Percentiles rank a stretch among this genome's conserved stretches.
Evolutionary conservation across 2,888 invertebrate genomes (phyloP).

Genomic region (Coremacera marginata): DNA sequence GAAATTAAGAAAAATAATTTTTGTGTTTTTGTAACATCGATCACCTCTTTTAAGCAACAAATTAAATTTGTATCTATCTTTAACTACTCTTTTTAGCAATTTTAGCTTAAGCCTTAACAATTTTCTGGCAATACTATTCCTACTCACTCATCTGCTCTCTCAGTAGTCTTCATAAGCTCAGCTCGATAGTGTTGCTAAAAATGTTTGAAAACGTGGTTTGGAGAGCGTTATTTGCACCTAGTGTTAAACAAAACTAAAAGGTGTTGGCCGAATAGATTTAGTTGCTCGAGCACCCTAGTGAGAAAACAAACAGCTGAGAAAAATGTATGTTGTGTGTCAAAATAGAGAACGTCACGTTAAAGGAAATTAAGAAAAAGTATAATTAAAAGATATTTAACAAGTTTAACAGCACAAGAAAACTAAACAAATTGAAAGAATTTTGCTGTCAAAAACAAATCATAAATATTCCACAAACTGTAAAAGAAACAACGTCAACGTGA

Average conservation of each 20-base stretch:
- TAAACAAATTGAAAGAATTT: too few relatives aligned
- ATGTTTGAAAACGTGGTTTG: neutral
- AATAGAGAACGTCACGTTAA: neutral
- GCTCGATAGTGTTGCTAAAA: neutral
- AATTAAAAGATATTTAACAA: neutral
- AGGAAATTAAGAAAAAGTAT: neutral
- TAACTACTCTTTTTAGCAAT: too few relatives aligned
- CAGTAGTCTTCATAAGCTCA: neutral
- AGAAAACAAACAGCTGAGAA: constrained; percentile 1
- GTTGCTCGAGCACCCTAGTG: constrained; percentile 21
- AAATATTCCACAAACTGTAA: too few relatives aligned
- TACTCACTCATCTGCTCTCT: neutral
- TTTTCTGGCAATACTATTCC: too few relatives aligned
- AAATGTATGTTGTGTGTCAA: neutral
- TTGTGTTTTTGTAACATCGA: too few relatives aligned
- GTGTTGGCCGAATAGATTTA: constrained; percentile 2
- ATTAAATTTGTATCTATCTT: too few relatives aligned
- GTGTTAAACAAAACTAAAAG: constrained; percentile 32
- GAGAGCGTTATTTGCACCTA: neutral
- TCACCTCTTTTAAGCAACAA: too few relatives aligned
- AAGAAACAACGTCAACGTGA: neutral
- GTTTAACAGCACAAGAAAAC: too few relatives aligned
- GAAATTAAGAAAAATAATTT: too few relatives aligned
- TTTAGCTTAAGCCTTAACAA: too few relatives aligned
- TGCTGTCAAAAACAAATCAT: too few relatives aligned